Evolutionary conservation across 2,113 vertebrate genomes (phyloP).

Genomic region (Myanophis thanlyinensis): DNA sequence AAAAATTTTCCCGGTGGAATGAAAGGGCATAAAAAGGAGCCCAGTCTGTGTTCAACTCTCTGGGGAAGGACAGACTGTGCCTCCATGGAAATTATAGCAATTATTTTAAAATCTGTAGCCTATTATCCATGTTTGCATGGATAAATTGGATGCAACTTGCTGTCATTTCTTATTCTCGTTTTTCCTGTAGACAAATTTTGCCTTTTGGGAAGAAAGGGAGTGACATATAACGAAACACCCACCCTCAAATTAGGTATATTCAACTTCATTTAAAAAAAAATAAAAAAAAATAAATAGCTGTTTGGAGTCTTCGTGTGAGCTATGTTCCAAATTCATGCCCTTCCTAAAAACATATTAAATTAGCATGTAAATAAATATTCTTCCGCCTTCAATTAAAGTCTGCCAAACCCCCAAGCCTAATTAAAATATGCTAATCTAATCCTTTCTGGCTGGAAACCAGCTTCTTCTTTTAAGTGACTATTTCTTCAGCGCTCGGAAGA

Average conservation of each 20-base stretch:
- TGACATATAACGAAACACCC: not conserved
- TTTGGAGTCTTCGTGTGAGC: not conserved
- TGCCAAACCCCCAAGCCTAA: conserved; percentile 39
- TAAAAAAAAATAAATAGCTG: not conserved
- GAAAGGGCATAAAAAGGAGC: not conserved
- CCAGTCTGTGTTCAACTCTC: not conserved
- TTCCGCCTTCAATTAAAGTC: conserved; percentile 41
- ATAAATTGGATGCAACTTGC: not conserved
- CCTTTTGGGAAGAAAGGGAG: not conserved
- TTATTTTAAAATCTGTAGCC: not conserved
- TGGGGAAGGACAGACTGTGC: not conserved
- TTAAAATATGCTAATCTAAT: conserved; percentile 47
- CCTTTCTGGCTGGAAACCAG: conserved; percentile 39
- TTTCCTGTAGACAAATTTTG: not conserved
- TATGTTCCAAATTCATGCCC: not conserved
- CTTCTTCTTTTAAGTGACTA: conserved; percentile 11
- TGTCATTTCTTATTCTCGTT: not conserved
- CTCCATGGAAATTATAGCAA: not conserved
- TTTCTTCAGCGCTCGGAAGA: conserved; percentile 12
- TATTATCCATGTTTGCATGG: not conserved
- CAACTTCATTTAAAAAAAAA: not conserved
- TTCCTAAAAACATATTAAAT: conserved; percentile 44
- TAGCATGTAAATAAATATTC: conserved; percentile 37
- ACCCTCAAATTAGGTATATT: not conserved
- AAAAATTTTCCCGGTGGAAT: not conserved